Percentiles rank a stretch among this genome's conserved stretches.
These are phyloP conservation scores for Mugil cephalus DNA, from an alignment of 2,113 vertebrate species.

Conservation along the genomic window DNA sequence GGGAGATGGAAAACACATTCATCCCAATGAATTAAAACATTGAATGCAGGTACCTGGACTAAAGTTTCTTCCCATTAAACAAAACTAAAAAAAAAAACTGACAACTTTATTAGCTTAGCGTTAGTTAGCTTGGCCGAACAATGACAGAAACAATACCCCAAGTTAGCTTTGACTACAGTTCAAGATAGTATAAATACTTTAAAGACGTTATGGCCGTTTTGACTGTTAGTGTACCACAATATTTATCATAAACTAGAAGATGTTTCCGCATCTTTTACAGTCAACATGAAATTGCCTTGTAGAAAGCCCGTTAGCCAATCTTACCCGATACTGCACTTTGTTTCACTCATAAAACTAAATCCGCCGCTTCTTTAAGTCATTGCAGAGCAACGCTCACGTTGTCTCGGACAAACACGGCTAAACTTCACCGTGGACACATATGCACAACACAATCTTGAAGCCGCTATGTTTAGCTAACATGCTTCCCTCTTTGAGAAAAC, in stretches of 20 bases:
- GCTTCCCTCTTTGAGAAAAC: not conserved
- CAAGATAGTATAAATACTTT: accelerated
- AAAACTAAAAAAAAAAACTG: too few species aligned
- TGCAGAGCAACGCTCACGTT: not conserved
- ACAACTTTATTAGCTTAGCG: not conserved
- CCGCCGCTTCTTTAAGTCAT: conserved; percentile 21
- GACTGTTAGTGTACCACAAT: not conserved
- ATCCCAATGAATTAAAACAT: not conserved
- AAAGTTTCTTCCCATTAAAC: not conserved
- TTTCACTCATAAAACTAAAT: not conserved
- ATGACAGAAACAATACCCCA: not conserved
- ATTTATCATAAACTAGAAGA: not conserved
- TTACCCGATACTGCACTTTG: too few species aligned
- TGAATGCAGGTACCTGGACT: not conserved
- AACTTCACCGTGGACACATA: not conserved
- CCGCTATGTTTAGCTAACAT: conserved; percentile 15
- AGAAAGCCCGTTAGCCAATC: not conserved
- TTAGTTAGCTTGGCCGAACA: conserved; percentile 2
- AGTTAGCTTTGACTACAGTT: not conserved
- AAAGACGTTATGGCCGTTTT: not conserved
- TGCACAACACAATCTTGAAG: too few species aligned
- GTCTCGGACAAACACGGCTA: not conserved
- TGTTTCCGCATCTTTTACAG: not conserved
- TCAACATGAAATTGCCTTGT: not conserved
- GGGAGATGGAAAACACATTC: not conserved